Evolutionary conservation across 1,140 invertebrate genomes (phyloP), one percentile per base, ranked within the genome.

Genomic region (Oedothorax gibbosus): DNA sequence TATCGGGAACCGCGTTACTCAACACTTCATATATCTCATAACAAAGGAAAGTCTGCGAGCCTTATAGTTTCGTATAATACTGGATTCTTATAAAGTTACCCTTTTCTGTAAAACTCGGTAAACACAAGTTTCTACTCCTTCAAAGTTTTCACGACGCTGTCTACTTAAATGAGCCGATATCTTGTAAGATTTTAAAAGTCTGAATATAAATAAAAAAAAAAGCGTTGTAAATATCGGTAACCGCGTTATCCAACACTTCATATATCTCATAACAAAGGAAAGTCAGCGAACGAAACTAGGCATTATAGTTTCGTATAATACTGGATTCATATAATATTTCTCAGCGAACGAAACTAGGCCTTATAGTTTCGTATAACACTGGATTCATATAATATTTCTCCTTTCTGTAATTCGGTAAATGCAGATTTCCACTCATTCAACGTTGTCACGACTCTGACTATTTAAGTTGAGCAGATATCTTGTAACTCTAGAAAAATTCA

Each of bases 291-390:
- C 54, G 12, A 20, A 57, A 20, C 54, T 73, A 20, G 57, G 21
- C 51, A 20, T 12, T 20, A 57, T 56, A 35, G 51, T 57, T 51
- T 73, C 71, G 57, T 73, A 73, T n/a, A 35, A 21, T 56, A 66
- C 14, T 71, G 71, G 65, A 69, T 71, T 80, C 66, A 18, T n/a
- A 71, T 54, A 80, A 73, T 68, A 68, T 80, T 80, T 80, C 54
- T 54, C 56, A n/a, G n/a, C n/a, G 56, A 35, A 35, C 1, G 35
- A 35, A 35, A 35, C 35, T 5, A 35, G 35, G 35, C 35, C 35
- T 35, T 35, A 35, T 35, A 35, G 35, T 35, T 35, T 35, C 35
- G 1, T 35, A 35, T 35, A 35, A 35, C 5, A 5, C 35, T 35
- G 35, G 2, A 35, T 35, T 35, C 35, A 35, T 35, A 35, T 35